phyloP scores from a whole-genome alignment of 2,888 invertebrate species.

The Physocephala rufipes region DNA sequence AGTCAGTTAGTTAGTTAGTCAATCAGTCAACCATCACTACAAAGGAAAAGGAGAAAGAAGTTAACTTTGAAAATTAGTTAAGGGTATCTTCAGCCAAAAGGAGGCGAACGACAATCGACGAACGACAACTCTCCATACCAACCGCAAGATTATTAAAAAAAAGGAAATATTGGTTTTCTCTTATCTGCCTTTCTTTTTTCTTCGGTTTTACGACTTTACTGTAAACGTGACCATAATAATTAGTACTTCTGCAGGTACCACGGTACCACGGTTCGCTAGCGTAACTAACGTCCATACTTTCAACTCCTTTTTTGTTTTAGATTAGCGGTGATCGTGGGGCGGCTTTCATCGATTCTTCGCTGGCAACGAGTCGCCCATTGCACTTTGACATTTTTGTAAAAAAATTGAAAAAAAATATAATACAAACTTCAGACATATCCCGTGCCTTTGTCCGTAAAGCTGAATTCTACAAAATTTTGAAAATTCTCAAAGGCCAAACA shows the following conservation, averaged over 20 bases:
- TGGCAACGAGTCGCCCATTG: neutral
- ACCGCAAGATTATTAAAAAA: conserved; percentile 28
- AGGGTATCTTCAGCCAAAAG: conserved; percentile 16
- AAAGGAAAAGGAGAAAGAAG: too few species aligned
- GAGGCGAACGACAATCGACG: conserved; percentile 17
- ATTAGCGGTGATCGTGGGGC: too few species aligned
- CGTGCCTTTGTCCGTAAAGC: neutral
- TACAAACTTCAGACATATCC: neutral
- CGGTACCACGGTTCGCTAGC: conserved; percentile 3
- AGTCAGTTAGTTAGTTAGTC: too few species aligned
- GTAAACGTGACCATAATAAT: conserved; percentile 54
- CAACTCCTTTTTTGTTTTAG: neutral
- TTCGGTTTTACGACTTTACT: conserved; percentile 19
- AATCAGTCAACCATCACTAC: too few species aligned
- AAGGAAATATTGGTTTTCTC: conserved; percentile 47
- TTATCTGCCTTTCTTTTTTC: neutral
- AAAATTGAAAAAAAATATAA: neutral
- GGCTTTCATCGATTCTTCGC: neutral
- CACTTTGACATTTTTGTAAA: too few species aligned
- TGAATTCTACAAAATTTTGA: neutral
- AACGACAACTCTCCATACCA: neutral
- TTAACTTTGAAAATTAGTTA: neutral
- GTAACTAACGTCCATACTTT: neutral
- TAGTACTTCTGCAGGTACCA: conserved; percentile 28
- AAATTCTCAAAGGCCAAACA: too few species aligned